Evolutionary conservation across 1,140 invertebrate species (phyloP), one percentile per base, ranked within the genome.

Genomic region (Drepana arcuata): DNA sequence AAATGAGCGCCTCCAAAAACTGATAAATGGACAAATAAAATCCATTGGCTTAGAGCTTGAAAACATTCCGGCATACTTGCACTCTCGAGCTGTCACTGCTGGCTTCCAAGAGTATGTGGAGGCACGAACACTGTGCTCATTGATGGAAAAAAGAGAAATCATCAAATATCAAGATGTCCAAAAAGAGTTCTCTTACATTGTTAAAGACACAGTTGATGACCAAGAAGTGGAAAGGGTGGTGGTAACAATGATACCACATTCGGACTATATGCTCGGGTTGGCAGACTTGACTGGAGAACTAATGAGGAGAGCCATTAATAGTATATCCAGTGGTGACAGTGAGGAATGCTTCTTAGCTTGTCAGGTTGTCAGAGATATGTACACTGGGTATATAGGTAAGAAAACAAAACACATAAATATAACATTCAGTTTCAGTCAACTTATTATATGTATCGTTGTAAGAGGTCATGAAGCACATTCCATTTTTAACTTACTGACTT

Each of bases 31-130:
- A 1, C 84, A 86, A 13, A 92, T 94, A 34, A 88, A 85, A 53
- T 67, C 67, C 12, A 88, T 96, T 36, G 93, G 93, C 0, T 37
- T 74, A 2, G 94, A 96, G 69, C 72, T 96, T 9, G 77, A 89
- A 6, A 84, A 86, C 38, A 86, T 89, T 46, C 93, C 94, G 63
- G 84, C 87, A 0, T 93, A 92, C 62, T 88, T 92, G 47, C 95
- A 91, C 62, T 68, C 90, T 0, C 72, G 88, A 44, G 93, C 93
- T 11, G 94, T 92, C 44, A 91, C 90, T 21, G 64, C 83, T 46
- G 94, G 94, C 7, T 69, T 96, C 9, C 94, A 97, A 64, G 95
- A 97, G 79, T 96, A 91, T 48, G 86, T 96, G 37, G 95, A 97
- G 83, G 95, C 95, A 0, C 77, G 90, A 10, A 91, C 78, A 23